Evolutionary conservation across 2,113 vertebrate species (phyloP).

Genomic region (Myrmophylax atrothorax): DNA sequence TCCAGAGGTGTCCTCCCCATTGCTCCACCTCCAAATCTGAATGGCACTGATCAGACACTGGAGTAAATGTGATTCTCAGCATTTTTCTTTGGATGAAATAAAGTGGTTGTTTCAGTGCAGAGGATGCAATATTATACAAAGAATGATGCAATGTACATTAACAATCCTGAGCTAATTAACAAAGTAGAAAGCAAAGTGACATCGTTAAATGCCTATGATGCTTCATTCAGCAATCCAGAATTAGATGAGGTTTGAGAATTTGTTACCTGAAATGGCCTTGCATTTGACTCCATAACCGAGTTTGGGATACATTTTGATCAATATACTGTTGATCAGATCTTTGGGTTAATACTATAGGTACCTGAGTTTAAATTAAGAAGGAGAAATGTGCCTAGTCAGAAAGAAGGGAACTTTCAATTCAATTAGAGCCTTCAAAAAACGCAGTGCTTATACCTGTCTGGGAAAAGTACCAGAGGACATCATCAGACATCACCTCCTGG

Average conservation of each 20-base stretch:
- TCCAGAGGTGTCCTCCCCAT: accelerated
- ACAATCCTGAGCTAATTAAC: neutral
- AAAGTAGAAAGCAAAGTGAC: neutral
- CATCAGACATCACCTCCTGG: neutral
- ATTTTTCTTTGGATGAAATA: neutral
- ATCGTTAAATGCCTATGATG: neutral
- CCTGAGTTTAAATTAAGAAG: neutral
- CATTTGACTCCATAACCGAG: neutral
- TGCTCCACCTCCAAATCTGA: neutral
- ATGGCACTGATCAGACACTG: neutral
- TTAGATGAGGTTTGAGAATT: neutral
- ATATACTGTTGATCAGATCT: neutral
- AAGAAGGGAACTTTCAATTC: neutral
- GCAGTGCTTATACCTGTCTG: neutral
- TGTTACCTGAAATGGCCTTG: neutral
- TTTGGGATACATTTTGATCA: neutral
- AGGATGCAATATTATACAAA: neutral
- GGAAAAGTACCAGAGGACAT: neutral
- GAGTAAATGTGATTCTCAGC: neutral
- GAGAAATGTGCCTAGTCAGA: neutral
- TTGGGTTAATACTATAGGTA: neutral
- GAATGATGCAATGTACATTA: neutral
- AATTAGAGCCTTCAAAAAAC: neutral
- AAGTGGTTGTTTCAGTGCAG: neutral
- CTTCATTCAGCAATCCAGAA: neutral